These are phyloP conservation scores for Dasyurus viverrinus DNA, from an alignment of 2,113 vertebrate species.

Conservation along the genomic window DNA sequence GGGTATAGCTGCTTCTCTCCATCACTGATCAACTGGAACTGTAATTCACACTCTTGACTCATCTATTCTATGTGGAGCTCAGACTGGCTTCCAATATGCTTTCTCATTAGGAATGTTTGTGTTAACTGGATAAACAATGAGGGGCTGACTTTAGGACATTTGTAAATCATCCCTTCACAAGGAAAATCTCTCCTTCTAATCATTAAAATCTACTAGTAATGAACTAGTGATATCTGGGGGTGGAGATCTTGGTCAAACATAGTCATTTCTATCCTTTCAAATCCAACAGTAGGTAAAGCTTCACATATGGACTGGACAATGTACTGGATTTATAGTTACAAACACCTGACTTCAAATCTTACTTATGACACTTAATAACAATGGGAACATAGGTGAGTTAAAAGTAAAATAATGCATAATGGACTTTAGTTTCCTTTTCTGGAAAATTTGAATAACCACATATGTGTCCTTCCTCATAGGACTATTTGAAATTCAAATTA, in stretches of 20 bases:
- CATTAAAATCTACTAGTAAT: background rate
- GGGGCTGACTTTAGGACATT: background rate
- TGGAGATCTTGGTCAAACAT: background rate
- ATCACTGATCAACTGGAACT: too few relatives aligned
- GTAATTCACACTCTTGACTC: background rate
- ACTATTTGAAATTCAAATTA: background rate
- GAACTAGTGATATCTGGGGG: background rate
- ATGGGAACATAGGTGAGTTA: background rate
- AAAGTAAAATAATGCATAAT: background rate
- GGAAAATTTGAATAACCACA: background rate
- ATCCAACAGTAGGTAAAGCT: background rate
- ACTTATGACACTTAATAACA: background rate
- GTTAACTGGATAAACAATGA: background rate
- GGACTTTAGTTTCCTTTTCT: background rate
- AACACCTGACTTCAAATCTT: background rate
- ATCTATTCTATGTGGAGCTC: background rate
- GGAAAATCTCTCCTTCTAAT: background rate
- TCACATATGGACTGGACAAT: background rate
- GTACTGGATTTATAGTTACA: background rate
- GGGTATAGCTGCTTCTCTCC: too few relatives aligned
- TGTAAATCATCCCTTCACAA: background rate
- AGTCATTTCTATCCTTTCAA: background rate
- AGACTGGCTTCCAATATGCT: background rate
- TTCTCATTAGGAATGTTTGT: background rate
- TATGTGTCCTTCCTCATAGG: background rate